Conservation (phyloP, 2,113 vertebrate genomes). For the Apodemus speciosus region DNA sequence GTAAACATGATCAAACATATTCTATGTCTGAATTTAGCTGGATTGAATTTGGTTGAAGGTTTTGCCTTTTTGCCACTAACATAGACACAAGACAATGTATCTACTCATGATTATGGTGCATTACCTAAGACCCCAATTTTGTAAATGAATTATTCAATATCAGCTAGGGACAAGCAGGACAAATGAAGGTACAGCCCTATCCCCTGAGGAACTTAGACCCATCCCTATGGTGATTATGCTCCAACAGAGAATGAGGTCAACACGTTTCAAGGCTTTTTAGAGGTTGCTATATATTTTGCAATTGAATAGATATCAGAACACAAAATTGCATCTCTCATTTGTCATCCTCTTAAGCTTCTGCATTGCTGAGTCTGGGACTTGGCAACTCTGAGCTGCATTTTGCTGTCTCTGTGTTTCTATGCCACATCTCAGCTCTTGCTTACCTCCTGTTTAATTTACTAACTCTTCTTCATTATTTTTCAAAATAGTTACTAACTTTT, state of each 20-base stretch:
- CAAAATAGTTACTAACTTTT: background rate
- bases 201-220: background rate
- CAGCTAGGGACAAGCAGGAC: background rate
- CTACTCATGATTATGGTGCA: background rate
- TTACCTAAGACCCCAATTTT: slow-evolving; percentile 18
- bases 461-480: background rate
- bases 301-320: background rate
- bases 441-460: background rate
- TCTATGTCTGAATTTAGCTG: background rate
- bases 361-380: background rate
- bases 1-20: background rate
- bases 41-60: background rate
- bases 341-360: background rate
- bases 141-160: background rate
- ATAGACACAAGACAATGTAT: background rate
- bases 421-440: background rate
- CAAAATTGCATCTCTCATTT: background rate
- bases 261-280: background rate
- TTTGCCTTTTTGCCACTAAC: background rate
- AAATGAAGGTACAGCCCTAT: background rate
- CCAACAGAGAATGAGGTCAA: background rate
- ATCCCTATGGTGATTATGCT: background rate
- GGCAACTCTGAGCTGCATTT: background rate
- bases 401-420: background rate
- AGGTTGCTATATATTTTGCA: background rate